Evolutionary conservation across 2,797 vertebrate species (phyloP), one percentile per base, ranked within the genome.

Genomic region (Cuculus canorus): DNA sequence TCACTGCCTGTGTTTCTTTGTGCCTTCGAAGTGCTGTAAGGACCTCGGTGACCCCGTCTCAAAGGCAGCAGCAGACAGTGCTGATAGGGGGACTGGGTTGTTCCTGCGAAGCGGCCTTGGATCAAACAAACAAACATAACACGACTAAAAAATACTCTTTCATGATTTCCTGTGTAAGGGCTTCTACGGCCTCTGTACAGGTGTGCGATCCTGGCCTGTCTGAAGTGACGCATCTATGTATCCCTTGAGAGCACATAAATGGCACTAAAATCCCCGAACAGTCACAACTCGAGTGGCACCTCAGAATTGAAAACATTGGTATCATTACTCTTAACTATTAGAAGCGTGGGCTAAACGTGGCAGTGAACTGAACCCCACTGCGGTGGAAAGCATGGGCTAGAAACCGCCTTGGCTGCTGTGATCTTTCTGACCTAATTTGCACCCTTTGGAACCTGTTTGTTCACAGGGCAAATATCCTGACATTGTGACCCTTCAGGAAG

Each of bases 381-480:
- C 54, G 33, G 2, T 19, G n/a, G 68, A 17, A 50, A 64, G 56
- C 50, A 45, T 18, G 17, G 25, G 6, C 43, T 17, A 32, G 33
- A 78, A 73, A 9, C 28, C 21, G 17, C 27, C 16, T 25, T 15
- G 9, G 32, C 35, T 85, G 3, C n/a, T 52, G 0, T 5, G 21
- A 32, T 25, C 61, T 56, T 32, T 86, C 14, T 92, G 28, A 78
- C 47, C 30, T 56, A 24, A 4, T 64, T 59, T 60, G 9, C 14
- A 47, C 8, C 14, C 28, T 72, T 61, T 64, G 63, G 28, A 64
- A 53, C 23, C 7, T 91, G 61, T 86, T 70, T 85, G 32, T 93
- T 83, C 52, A 25, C 96, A 99, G 99, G 96, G 94, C 25, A 99
- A 98, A 90, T 99, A 99, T 75, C 98, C 98, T 7, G 93, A 98